Base-by-base conservation (phyloP, 2,113 vertebrate species). In the Halichoerus grypus region DNA sequence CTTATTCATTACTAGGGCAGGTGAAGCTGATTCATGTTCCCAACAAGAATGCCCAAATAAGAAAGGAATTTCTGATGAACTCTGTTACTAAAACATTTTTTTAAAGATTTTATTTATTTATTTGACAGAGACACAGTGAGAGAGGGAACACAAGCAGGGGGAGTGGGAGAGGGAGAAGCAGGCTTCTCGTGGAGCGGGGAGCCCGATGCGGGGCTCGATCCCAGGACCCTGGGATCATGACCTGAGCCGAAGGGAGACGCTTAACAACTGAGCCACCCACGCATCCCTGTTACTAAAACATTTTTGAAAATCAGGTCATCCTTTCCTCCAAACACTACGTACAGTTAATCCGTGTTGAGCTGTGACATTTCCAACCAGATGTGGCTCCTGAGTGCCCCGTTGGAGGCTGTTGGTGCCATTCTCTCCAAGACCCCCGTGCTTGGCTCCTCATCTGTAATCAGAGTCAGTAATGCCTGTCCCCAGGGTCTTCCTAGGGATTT, bases 21-120 rank as follows among this genome's bases (percentile, higher is more conserved):
- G 55, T 55, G 53, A 84, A 90, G 36, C 83, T 33, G 11, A 72
- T 85, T 89, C 3, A 4, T 14, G 4, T 82, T 94, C 65, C 46
- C 36, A 82, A 51, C 14, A n/a, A 59, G 86, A 80, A 57, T 33
- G 79, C n/a, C 61, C 63, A 67, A 16, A 72, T 46, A 53, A 92
- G 49, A 93, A 93, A 80, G 31, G 51, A 42, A 51, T 91, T 97
- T 92, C 53, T 88, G 31, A 86, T 87, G 26, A 90, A 46, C 77
- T 79, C 51, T 83, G 18, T 71, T 59, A 76, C 46, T 57, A 21
- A 95, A 84, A 87, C 28, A 83, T 24, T 55, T 76, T 4, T n/a
- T 46, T 46, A 46, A 46, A 46, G 46, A 46, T 46, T 46, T 46
- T 46, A 46, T 46, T 46, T 46, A 46, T 46, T 46, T 46, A 46